Base-by-base conservation (phyloP, 2,797 vertebrate genomes). In the Microctenopoma lineatum region DNA sequence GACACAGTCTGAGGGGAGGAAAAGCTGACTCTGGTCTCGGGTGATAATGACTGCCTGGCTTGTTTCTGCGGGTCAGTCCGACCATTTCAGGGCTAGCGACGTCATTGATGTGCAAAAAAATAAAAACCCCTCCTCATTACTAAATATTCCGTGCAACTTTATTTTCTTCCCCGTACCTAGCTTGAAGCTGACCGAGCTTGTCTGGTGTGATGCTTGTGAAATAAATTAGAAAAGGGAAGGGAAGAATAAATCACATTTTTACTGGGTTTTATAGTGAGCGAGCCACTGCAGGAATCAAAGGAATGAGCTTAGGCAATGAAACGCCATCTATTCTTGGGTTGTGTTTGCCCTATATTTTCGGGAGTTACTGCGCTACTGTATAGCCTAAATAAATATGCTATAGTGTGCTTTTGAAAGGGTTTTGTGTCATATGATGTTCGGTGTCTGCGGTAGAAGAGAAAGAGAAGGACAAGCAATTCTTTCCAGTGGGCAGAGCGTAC, bases 31-130 rank as follows among this genome's bases (percentile, higher is more conserved):
- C 79, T 83, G 89, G 72, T 86, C 73, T 91, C 55, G 10, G 76
- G 75, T 88, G 87, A 89, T 88, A 90, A 91, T 91, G 75, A 85
- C 82, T 55, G 52, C 54, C 76, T 75, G 73, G 87, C 83, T 87
- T 83, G 80, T 83, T 81, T 77, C 79, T 75, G 70, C 44, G 9
- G 87, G 84, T 90, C 80, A 76, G 67, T 53, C 58, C 6, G 65
- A 65, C 66, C 64, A 59, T 69, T 84, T 66, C 61, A 45, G 32
- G 67, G 25, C 68, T 26, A 8, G 34, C 53, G 48, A 83, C 69
- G 72, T 55, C 76, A 83, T 53, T 87, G 84, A 87, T 79, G 69
- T 82, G 85, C 84, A 71, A 9, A 34, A 79, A 77, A 75, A 62
- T 72, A 78, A 87, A 76, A 78, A 51, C 45, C 74, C 64, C 34